phyloP scores from a whole-genome alignment of 2,888 invertebrate genomes.

The Lysandra bellargus region DNA sequence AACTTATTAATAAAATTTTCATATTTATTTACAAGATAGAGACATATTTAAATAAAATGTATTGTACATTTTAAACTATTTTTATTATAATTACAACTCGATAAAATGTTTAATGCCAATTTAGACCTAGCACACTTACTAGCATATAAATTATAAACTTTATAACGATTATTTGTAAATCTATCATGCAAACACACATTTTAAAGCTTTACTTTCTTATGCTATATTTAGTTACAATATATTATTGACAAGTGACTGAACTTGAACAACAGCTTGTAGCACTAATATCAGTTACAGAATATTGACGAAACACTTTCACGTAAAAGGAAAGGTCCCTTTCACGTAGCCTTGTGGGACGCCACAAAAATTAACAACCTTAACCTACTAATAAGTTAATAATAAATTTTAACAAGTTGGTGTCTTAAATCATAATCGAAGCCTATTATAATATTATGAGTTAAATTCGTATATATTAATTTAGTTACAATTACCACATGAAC shows the following conservation, averaged over 20 bases:
- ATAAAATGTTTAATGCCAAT: no score
- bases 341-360: not conserved
- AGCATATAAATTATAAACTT: no score
- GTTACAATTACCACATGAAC: no score
- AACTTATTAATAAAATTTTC: not conserved
- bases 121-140: no score
- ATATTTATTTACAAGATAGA: not conserved
- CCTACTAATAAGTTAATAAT: constrained; percentile 32
- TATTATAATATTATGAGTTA: no score
- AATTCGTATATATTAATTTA: no score
- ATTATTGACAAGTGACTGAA: not conserved
- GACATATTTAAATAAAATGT: no score
- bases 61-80: no score
- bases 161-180: not conserved
- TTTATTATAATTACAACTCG: no score
- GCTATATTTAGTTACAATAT: not conserved
- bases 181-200: not conserved
- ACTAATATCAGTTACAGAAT: not conserved
- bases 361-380: constrained; percentile 23
- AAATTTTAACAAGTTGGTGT: no score
- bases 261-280: not conserved
- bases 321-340: not conserved
- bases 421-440: no score
- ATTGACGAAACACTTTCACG: not conserved
- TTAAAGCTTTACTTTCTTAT: not conserved